These are phyloP conservation scores for Amblyopsis rosae DNA, from an alignment of 2,113 vertebrate species.

Conservation along the genomic window DNA sequence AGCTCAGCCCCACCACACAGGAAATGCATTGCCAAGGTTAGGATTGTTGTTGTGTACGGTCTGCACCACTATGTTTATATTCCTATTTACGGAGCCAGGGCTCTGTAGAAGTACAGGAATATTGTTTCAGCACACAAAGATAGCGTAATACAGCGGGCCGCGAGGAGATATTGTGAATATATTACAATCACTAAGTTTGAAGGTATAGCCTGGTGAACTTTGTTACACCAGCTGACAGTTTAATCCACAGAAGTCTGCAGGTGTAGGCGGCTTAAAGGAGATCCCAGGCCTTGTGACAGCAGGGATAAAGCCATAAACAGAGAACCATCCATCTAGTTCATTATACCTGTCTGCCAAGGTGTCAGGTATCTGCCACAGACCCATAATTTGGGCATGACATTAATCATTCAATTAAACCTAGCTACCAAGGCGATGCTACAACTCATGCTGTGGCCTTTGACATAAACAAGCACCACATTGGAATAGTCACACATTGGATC, in stretches of 20 bases:
- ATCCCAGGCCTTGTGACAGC: slow-evolving; percentile 32
- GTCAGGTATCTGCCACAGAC: slow-evolving; percentile 34
- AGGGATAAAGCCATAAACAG: background rate
- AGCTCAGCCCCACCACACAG: no score
- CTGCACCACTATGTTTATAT: no score
- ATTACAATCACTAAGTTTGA: slow-evolving; percentile 7
- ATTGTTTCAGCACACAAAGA: no score
- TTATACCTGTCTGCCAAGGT: slow-evolving; percentile 34
- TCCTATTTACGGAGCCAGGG: no score
- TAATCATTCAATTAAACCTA: slow-evolving; percentile 47
- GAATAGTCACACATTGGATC: background rate
- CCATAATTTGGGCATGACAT: slow-evolving; percentile 28
- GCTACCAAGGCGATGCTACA: background rate
- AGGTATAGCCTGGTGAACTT: background rate
- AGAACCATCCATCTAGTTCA: slow-evolving; percentile 21
- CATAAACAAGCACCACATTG: background rate
- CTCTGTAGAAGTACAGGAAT: no score
- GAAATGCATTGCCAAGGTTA: no score
- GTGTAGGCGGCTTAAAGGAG: slow-evolving; percentile 46
- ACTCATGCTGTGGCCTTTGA: slow-evolving; percentile 13
- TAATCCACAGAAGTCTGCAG: background rate
- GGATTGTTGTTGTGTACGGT: no score
- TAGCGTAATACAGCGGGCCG: no score
- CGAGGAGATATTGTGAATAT: background rate
- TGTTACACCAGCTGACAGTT: background rate